phyloP scores from a whole-genome alignment of 2,797 vertebrate genomes.

The Siniperca scherzeri region DNA sequence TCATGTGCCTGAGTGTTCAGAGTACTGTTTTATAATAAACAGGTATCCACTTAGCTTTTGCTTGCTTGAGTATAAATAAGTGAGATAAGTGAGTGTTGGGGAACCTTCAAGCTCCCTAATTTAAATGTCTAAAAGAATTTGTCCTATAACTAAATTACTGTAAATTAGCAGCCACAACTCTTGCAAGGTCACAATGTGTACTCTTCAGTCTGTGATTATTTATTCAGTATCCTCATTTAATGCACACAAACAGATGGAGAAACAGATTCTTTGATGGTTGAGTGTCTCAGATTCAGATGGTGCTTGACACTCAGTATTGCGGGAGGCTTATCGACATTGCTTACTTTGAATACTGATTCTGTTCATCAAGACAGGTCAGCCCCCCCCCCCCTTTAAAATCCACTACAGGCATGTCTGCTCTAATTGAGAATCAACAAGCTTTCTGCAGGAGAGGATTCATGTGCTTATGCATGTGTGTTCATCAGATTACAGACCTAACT shows the following conservation, averaged over 20 bases:
- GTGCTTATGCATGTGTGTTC: slow-evolving; percentile 12
- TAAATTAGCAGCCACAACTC: not conserved
- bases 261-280: slow-evolving; percentile 22
- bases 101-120: slow-evolving; percentile 10
- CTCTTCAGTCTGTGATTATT: slow-evolving; percentile 18
- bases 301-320: slow-evolving; percentile 2
- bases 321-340: slow-evolving; percentile 14
- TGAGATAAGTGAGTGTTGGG: not conserved
- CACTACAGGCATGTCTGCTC: slow-evolving; percentile 15
- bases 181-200: slow-evolving; percentile 13
- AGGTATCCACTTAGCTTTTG: not conserved
- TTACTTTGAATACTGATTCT: slow-evolving; percentile 36
- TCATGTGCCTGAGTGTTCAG: not conserved
- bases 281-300: slow-evolving; percentile 21
- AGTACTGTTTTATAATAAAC: not conserved
- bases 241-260: slow-evolving; percentile 29
- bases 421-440: slow-evolving; percentile 30
- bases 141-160: not conserved
- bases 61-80: slow-evolving; percentile 1
- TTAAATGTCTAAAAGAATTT: slow-evolving; percentile 10
- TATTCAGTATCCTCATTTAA: slow-evolving; percentile 14
- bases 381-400: slow-evolving; percentile 14
- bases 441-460: not conserved
- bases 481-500: slow-evolving; percentile 22
- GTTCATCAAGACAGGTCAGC: slow-evolving; percentile 33